phyloP scores from a whole-genome alignment of 2,888 invertebrate species.

The Alcis repandata region DNA sequence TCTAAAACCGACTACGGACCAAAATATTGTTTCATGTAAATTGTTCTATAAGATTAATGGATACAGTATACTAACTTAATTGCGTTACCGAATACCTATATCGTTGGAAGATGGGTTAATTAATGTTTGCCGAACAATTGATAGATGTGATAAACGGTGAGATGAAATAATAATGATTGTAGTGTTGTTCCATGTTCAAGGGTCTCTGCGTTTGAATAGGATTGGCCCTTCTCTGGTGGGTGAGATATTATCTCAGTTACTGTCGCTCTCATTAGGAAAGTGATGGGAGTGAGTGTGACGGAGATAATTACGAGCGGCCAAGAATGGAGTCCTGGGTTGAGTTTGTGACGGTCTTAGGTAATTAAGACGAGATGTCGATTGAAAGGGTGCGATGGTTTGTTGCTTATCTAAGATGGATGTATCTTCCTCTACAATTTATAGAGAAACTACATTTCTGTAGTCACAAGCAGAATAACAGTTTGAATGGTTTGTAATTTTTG shows the following conservation, averaged over 20 bases:
- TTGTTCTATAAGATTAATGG: conserved; percentile 39
- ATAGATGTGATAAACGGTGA: conserved; percentile 28
- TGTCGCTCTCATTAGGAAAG: too few species aligned
- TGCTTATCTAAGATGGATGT: background rate
- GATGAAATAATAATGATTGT: conserved; percentile 18
- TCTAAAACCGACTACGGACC: conserved; percentile 28
- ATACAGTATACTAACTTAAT: conserved; percentile 34
- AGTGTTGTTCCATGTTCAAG: conserved; percentile 6
- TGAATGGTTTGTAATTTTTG: too few species aligned
- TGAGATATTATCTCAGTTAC: too few species aligned
- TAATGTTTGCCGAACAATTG: conserved; percentile 36
- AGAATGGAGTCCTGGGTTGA: too few species aligned
- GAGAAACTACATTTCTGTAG: too few species aligned
- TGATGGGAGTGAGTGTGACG: too few species aligned
- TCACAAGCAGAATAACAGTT: too few species aligned
- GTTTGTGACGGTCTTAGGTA: background rate
- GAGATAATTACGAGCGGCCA: too few species aligned
- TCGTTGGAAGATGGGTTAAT: conserved; percentile 34
- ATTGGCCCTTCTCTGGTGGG: too few species aligned
- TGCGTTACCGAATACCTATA: conserved; percentile 27
- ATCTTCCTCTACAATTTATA: too few species aligned
- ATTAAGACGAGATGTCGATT: conserved; percentile 4
- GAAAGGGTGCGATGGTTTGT: background rate
- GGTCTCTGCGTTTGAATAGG: conserved; percentile 9
- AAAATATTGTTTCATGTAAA: conserved; percentile 38